Evolutionary conservation across 2,797 vertebrate genomes (phyloP).

Genomic region (Capromys pilorides): DNA sequence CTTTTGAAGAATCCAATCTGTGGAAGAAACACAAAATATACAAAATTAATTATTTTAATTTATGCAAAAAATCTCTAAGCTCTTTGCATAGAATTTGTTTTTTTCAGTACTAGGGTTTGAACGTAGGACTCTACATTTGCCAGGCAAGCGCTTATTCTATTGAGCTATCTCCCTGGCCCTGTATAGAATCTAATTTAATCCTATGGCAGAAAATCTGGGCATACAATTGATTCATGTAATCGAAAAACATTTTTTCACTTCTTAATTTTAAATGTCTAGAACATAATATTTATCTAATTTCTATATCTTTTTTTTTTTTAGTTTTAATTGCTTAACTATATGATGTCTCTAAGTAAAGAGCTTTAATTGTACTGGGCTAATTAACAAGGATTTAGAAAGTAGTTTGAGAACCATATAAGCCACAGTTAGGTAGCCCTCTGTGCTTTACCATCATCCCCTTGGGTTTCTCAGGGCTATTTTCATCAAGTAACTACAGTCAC

Average conservation of each 20-base stretch:
- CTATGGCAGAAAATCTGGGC: neutral
- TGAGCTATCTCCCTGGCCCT: too few species aligned
- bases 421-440: neutral
- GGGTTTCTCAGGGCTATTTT: neutral
- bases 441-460: neutral
- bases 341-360: neutral
- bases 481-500: neutral
- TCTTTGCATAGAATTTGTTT: neutral
- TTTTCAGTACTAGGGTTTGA: too few species aligned
- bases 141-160: too few species aligned
- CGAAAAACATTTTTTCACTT: neutral
- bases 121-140: too few species aligned
- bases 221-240: neutral
- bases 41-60: slow-evolving; percentile 48
- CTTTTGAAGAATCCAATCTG: slow-evolving; percentile 98
- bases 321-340: neutral
- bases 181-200: slow-evolving; percentile 16
- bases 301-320: neutral
- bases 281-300: neutral
- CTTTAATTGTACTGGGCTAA: neutral
- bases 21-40: slow-evolving; percentile 70
- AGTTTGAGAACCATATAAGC: neutral
- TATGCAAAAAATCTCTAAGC: neutral
- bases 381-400: neutral
- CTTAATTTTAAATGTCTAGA: neutral